Conservation (phyloP, 2,888 invertebrate species). For the Acronicta leporina region DNA sequence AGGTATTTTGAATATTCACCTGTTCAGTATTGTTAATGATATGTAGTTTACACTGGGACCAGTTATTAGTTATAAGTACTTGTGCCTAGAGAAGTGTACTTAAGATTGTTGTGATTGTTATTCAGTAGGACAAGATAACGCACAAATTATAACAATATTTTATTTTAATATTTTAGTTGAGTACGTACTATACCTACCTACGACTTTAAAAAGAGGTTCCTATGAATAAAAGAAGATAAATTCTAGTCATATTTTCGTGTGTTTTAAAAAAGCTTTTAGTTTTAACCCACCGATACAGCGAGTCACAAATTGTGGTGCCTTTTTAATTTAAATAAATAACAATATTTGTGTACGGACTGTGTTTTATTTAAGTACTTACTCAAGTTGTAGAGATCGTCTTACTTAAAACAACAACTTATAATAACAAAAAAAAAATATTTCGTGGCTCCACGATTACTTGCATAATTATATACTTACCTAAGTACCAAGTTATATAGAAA, state of each 20-base stretch:
- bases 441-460: too few relatives aligned
- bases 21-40: slow-evolving; percentile 6
- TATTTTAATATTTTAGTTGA: too few relatives aligned
- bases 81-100: slow-evolving; percentile 61
- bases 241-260: slow-evolving; percentile 71
- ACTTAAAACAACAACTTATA: too few relatives aligned
- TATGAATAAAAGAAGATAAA: slow-evolving; percentile 51
- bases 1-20: slow-evolving; percentile 22
- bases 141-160: slow-evolving; percentile 39
- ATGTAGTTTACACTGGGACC: slow-evolving; percentile 59
- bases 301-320: slow-evolving; percentile 66
- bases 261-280: slow-evolving; percentile 41
- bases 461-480: too few relatives aligned
- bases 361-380: slow-evolving; percentile 28
- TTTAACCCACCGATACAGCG: slow-evolving; percentile 38
- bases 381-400: too few relatives aligned
- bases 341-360: slow-evolving; percentile 64
- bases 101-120: slow-evolving; percentile 62
- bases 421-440: too few relatives aligned
- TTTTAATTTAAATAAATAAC: slow-evolving; percentile 65
- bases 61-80: slow-evolving; percentile 53
- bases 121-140: slow-evolving; percentile 44
- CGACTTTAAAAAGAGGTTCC: slow-evolving; percentile 32
- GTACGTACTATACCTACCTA: slow-evolving; percentile 38
- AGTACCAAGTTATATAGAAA: too few relatives aligned